A percentile compares a stretch with the other conserved stretches of the same genome.
Evolutionary conservation across 2,888 invertebrate genomes (phyloP).

Genomic region (Amblyjoppa proteus): DNA sequence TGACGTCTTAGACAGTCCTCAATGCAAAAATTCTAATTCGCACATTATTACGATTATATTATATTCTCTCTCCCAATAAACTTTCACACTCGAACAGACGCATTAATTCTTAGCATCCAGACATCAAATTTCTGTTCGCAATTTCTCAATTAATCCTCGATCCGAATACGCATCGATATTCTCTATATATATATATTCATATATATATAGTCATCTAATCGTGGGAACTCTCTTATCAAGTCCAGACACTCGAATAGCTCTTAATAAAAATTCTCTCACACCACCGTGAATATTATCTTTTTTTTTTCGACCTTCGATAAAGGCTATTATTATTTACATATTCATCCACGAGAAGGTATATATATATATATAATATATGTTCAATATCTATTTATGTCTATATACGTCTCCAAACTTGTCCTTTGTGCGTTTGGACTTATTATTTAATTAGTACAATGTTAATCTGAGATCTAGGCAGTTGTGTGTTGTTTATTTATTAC

Average conservation of each 20-base stretch:
- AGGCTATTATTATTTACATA: slow-evolving; percentile 57
- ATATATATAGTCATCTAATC: slow-evolving; percentile 61
- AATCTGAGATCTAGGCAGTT: slow-evolving; percentile 84
- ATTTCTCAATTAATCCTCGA: slow-evolving; percentile 61
- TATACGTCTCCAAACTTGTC: slow-evolving; percentile 80
- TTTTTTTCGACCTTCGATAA: slow-evolving; percentile 57
- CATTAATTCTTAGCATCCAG: slow-evolving; percentile 53
- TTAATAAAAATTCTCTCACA: slow-evolving; percentile 65
- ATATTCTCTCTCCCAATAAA: slow-evolving; percentile 52
- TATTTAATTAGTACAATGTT: slow-evolving; percentile 77
- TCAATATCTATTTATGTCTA: slow-evolving; percentile 68
- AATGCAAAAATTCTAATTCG: slow-evolving; percentile 62
- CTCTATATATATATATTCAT: slow-evolving; percentile 29
- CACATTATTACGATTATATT: slow-evolving; percentile 49
- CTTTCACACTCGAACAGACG: slow-evolving; percentile 59
- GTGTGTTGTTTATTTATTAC: slow-evolving; percentile 77
- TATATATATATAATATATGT: slow-evolving; percentile 65
- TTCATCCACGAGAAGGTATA: slow-evolving; percentile 41
- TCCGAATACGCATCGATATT: slow-evolving; percentile 44
- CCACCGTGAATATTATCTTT: slow-evolving; percentile 42
- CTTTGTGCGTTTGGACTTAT: slow-evolving; percentile 84
- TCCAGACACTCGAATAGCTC: slow-evolving; percentile 63
- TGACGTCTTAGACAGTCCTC: slow-evolving; percentile 53
- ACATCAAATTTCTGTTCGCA: slow-evolving; percentile 43
- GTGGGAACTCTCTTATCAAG: slow-evolving; percentile 62